Conservation (phyloP, 2,797 vertebrate genomes). For the Spinus olivaceus region DNA sequence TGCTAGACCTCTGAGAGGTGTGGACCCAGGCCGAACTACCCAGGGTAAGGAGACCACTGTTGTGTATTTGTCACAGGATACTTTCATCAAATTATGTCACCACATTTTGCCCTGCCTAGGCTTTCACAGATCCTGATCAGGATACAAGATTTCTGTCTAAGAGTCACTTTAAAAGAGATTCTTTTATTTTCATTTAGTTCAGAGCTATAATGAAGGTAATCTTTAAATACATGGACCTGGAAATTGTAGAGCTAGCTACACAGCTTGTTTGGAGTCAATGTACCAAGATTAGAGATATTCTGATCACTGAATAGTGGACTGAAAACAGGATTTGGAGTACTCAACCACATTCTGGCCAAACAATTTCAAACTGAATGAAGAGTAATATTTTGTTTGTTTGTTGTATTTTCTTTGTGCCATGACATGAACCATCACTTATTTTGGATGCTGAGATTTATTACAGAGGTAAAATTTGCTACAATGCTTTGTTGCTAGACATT, state of each 20-base stretch:
- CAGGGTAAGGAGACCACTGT: not conserved
- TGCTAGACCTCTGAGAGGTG: not conserved
- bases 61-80: not conserved
- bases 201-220: not conserved
- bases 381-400: not conserved
- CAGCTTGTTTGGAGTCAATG: not conserved
- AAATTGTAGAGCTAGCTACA: not conserved
- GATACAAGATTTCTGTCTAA: not conserved
- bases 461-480: not conserved
- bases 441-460: not conserved
- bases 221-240: rapidly evolving
- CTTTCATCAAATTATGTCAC: not conserved
- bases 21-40: too few relatives aligned
- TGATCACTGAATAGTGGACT: not conserved
- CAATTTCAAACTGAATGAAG: not conserved
- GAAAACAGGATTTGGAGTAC: not conserved
- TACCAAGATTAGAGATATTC: not conserved
- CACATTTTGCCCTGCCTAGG: not conserved
- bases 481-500: not conserved
- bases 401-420: not conserved
- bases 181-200: not conserved
- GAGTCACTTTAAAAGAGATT: not conserved
- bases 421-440: not conserved
- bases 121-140: not conserved
- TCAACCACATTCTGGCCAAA: not conserved